Percentiles rank a stretch among this genome's conserved stretches.
phyloP scores from a whole-genome alignment of 2,797 vertebrate genomes.

The Poeciliopsis gracilis region DNA sequence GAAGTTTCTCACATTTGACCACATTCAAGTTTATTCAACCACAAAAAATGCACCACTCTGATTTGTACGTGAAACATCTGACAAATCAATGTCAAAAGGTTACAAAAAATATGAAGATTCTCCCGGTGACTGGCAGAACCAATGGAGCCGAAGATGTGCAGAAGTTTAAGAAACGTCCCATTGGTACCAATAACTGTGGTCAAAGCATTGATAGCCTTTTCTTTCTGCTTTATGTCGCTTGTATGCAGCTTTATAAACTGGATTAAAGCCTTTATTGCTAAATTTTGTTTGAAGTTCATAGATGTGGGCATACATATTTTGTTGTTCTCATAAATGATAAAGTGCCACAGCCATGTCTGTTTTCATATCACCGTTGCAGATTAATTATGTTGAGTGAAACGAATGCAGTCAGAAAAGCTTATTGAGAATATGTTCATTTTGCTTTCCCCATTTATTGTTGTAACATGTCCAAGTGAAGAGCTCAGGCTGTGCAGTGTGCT shows the following conservation, averaged over 20 bases:
- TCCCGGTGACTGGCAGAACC: background rate
- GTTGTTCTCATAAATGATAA: background rate
- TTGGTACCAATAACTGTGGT: background rate
- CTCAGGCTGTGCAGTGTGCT: background rate
- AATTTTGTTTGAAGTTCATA: background rate
- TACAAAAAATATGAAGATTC: background rate
- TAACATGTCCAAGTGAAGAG: background rate
- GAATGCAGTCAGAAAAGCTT: background rate
- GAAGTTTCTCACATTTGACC: background rate
- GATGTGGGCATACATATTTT: background rate
- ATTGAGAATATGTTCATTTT: background rate
- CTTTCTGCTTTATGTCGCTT: background rate
- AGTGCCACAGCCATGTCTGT: background rate
- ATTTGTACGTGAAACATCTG: background rate
- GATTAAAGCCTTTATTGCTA: background rate
- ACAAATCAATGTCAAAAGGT: background rate
- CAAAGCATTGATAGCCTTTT: background rate
- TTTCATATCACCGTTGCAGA: background rate
- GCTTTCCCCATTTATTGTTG: background rate
- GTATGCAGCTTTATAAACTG: background rate
- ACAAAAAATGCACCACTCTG: background rate
- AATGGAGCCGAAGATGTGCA: background rate
- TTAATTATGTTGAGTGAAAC: background rate
- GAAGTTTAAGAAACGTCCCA: background rate
- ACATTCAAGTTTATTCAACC: background rate